Evolutionary conservation across 2,797 vertebrate species (phyloP).

Genomic region (Acipenser ruthenus): DNA sequence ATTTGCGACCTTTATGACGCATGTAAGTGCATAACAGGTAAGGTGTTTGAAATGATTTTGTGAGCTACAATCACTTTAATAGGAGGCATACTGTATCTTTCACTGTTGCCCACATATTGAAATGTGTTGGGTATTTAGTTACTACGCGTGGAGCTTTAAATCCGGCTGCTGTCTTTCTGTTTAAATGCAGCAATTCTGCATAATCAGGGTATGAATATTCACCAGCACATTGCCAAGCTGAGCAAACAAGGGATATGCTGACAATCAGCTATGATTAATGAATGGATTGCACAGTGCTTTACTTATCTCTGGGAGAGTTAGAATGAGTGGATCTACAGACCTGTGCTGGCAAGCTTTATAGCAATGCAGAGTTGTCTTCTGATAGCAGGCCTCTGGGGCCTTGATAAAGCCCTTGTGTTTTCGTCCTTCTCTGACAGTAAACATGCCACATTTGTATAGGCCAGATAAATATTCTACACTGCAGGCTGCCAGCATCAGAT

Average conservation of each 20-base stretch:
- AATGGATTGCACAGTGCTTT: constrained; percentile 10
- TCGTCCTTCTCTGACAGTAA: constrained; percentile 4
- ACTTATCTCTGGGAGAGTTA: constrained; percentile 13
- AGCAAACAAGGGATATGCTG: constrained; percentile 16
- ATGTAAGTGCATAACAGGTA: no score
- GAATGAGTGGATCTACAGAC: constrained; percentile 1
- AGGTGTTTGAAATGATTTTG: no score
- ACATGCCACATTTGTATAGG: background rate
- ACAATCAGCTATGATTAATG: constrained; percentile 18
- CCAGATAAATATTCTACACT: constrained; percentile 6
- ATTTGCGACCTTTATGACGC: no score
- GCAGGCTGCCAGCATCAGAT: background rate
- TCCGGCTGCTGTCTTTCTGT: background rate
- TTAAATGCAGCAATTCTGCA: background rate
- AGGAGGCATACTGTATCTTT: no score
- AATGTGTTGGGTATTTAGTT: constrained; percentile 1
- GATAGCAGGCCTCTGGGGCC: background rate
- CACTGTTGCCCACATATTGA: background rate
- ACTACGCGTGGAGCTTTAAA: background rate
- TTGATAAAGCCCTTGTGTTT: background rate
- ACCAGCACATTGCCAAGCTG: constrained; percentile 8
- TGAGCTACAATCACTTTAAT: no score
- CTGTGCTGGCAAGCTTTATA: constrained; percentile 9
- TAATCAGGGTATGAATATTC: constrained; percentile 17
- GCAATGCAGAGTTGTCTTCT: constrained; percentile 1